A percentile compares a stretch with the other conserved stretches of the same genome.
Conservation (phyloP, 1,140 invertebrate genomes). For the Eueides isabella region DNA sequence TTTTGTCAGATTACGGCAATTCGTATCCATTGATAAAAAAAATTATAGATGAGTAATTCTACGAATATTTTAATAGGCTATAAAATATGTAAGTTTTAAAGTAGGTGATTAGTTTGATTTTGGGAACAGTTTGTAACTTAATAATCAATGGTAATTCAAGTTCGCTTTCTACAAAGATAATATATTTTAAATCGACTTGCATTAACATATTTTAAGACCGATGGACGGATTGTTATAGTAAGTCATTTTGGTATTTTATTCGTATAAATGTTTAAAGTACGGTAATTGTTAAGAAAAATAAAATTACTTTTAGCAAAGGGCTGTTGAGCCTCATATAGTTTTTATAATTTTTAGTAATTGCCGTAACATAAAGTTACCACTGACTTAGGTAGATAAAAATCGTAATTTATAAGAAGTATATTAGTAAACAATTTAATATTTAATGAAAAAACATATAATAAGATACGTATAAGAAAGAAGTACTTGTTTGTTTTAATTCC, state of each 20-base stretch:
- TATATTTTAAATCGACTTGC: not conserved
- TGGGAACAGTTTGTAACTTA: not conserved
- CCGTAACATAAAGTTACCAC: too few relatives aligned
- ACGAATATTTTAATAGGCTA: conserved; percentile 18
- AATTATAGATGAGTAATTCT: conserved; percentile 31
- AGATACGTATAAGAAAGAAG: too few relatives aligned
- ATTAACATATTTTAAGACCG: not conserved
- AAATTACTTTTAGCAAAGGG: too few relatives aligned
- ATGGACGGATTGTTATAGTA: not conserved
- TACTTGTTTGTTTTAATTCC: too few relatives aligned
- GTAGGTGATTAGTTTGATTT: not conserved
- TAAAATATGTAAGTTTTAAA: conserved; percentile 14
- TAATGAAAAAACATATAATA: too few relatives aligned
- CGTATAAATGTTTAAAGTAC: too few relatives aligned
- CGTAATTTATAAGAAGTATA: too few relatives aligned
- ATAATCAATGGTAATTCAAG: not conserved
- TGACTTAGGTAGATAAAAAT: too few relatives aligned
- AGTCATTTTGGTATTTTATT: not conserved
- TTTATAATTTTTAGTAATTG: too few relatives aligned
- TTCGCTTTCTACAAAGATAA: not conserved
- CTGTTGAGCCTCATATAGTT: too few relatives aligned
- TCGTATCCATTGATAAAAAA: conserved; percentile 62
- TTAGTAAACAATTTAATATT: too few relatives aligned
- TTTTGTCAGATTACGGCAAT: conserved; percentile 39
- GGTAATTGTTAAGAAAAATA: too few relatives aligned